Base-by-base conservation (phyloP, 2,888 invertebrate genomes). In the Vandiemenella viatica region DNA sequence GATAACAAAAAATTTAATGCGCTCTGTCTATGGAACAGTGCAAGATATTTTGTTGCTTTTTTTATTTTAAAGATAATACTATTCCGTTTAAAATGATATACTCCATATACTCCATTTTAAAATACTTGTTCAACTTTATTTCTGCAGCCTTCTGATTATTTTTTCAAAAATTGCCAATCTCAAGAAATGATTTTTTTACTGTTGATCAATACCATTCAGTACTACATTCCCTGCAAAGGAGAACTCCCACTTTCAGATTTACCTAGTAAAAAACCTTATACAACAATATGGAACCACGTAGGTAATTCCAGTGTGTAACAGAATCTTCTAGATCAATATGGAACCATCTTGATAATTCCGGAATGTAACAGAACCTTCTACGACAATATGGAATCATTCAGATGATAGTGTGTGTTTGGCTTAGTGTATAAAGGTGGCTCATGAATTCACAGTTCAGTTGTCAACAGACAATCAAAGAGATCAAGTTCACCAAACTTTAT, bases 1-100 rank as follows among this genome's bases (percentile, higher is more conserved):
- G 43, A 43, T 23, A 37, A 15, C 45, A 17, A 45, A 45, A 45
- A n/a, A 37, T 32, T 32, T 13, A 32, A 32, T 13, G n/a, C n/a
- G n/a, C n/a, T n/a, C n/a, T 32, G 32, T 2, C 5, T 23, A 10
- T 23, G 26, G 26, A 23, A 23, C 26, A 23, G 26, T 8, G 6
- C 26, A 23, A 23, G 3, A 32, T 32, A 32, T 2, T 4, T 32
- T 32, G 32, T 32, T 32, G 32, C 2, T 32, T 32, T 4, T 32
- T 32, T 32, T 32, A 32, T 32, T 32, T 32, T 3, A 32, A 32
- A 32, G 2, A 4, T 32, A 13, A 23, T 23, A 23, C 26, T 8
- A 8, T 10, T 13, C 32, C n/a, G 32, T 13, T 2, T 32, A 32
- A 32, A 32, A 32, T 26, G n/a, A 32, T 32, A 13, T 3, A 13